These are phyloP conservation scores for Polypterus bichir DNA, from an alignment of 2,113 vertebrate species.

Conservation along the genomic window DNA sequence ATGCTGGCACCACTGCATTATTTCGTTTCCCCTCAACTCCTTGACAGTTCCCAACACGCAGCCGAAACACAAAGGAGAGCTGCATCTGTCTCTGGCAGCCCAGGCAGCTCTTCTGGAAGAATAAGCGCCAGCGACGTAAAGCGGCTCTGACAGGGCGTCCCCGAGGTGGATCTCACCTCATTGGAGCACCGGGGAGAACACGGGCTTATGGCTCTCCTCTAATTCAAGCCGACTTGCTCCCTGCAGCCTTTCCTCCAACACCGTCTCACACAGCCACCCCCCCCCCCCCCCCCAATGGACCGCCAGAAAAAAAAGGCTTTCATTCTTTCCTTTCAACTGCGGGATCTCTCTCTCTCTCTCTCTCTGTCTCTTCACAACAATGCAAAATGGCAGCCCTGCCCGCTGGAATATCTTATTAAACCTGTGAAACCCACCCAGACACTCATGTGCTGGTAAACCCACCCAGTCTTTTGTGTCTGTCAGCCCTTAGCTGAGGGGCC, in stretches of 20 bases:
- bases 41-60: slow-evolving; percentile 74
- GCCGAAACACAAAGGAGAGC: slow-evolving; percentile 69
- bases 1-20: slow-evolving; percentile 38
- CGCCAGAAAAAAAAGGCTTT: no score
- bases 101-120: slow-evolving; percentile 46
- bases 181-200: slow-evolving; percentile 25
- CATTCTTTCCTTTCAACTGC: neutral
- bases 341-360: neutral
- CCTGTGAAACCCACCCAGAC: no score
- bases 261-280: slow-evolving; percentile 18
- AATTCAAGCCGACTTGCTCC: slow-evolving; percentile 58
- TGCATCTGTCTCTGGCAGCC: slow-evolving; percentile 74
- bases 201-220: slow-evolving; percentile 57
- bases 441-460: no score
- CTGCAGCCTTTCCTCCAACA: slow-evolving; percentile 44
- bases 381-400: no score
- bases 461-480: no score
- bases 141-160: slow-evolving; percentile 56
- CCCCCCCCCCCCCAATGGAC: neutral
- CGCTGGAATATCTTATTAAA: no score
- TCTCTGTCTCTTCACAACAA: neutral
- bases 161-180: slow-evolving; percentile 46
- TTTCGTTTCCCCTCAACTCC: slow-evolving; percentile 60
- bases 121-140: slow-evolving; percentile 37
- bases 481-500: no score